Conservation (phyloP, 2,113 vertebrate species). For the Lophochroa leadbeateri region DNA sequence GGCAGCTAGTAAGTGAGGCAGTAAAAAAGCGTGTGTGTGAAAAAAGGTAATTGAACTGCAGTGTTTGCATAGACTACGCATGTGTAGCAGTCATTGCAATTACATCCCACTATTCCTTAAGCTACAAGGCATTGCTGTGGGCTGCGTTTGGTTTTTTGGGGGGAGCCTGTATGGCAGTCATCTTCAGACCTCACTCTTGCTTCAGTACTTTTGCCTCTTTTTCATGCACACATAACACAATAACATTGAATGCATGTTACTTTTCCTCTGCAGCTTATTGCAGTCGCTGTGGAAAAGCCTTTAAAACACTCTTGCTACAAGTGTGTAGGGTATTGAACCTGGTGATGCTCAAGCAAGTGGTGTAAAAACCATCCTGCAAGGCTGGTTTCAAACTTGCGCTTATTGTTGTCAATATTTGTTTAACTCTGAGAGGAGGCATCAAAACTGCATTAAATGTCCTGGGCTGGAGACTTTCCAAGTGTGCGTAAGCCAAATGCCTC, state of each 20-base stretch:
- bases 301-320: constrained; percentile 72
- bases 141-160: constrained; percentile 89
- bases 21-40: constrained; percentile 79
- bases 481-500: constrained; percentile 32
- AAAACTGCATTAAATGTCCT: constrained; percentile 60
- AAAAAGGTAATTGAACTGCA: constrained; percentile 80
- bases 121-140: constrained; percentile 87
- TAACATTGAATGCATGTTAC: constrained; percentile 90
- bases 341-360: constrained; percentile 62
- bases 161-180: constrained; percentile 91
- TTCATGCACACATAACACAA: constrained; percentile 88
- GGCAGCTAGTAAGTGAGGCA: constrained; percentile 79
- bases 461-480: constrained; percentile 66
- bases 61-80: constrained; percentile 83
- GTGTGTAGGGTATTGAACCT: constrained; percentile 84
- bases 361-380: constrained; percentile 65
- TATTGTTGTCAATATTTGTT: neutral
- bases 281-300: constrained; percentile 87
- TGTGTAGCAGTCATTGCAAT: constrained; percentile 82
- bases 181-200: constrained; percentile 86
- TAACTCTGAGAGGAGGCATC: constrained; percentile 52
- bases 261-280: constrained; percentile 84
- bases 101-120: constrained; percentile 80
- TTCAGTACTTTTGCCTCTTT: constrained; percentile 88
- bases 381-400: constrained; percentile 7